Conservation (phyloP, 2,797 vertebrate species). For the Clarias pachynema region DNA sequence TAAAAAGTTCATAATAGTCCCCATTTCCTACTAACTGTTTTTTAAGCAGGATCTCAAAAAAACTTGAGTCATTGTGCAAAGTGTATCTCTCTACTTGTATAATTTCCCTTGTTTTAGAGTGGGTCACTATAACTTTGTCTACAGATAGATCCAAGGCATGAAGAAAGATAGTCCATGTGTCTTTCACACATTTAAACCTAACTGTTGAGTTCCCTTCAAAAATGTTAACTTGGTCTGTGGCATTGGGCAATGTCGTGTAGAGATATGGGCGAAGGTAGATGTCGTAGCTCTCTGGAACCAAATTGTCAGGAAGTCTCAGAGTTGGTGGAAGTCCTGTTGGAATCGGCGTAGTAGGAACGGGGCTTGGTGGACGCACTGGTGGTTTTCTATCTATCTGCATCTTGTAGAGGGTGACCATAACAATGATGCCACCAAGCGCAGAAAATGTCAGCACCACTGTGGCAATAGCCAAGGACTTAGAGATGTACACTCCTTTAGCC, state of each 20-base stretch:
- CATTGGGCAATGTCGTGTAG: slow-evolving; percentile 57
- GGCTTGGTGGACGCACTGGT: slow-evolving; percentile 50
- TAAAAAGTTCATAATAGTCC: slow-evolving; percentile 67
- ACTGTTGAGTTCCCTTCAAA: slow-evolving; percentile 73
- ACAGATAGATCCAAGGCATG: slow-evolving; percentile 63
- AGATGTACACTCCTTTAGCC: slow-evolving; percentile 73
- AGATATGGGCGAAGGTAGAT: slow-evolving; percentile 65
- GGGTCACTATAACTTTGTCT: slow-evolving; percentile 11
- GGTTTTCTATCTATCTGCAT: slow-evolving; percentile 54
- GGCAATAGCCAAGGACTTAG: slow-evolving; percentile 74
- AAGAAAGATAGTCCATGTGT: slow-evolving; percentile 66
- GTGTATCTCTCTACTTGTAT: not conserved
- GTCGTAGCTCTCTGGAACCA: slow-evolving; percentile 70
- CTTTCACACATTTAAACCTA: slow-evolving; percentile 61
- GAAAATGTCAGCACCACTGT: slow-evolving; percentile 70
- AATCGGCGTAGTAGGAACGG: slow-evolving; percentile 25
- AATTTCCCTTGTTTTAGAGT: not conserved
- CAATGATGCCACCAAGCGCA: slow-evolving; percentile 72
- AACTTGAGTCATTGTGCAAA: slow-evolving; percentile 53
- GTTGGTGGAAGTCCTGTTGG: slow-evolving; percentile 53
- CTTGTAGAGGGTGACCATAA: slow-evolving; percentile 77
- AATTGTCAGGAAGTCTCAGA: slow-evolving; percentile 67
- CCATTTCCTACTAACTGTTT: slow-evolving; percentile 17
- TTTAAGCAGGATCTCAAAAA: slow-evolving; percentile 65
- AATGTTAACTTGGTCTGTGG: slow-evolving; percentile 63